Evolutionary conservation across 37 sponge, comb jelly and placozoan species (phyloP).

Genomic region (Ephydatia muelleri): DNA sequence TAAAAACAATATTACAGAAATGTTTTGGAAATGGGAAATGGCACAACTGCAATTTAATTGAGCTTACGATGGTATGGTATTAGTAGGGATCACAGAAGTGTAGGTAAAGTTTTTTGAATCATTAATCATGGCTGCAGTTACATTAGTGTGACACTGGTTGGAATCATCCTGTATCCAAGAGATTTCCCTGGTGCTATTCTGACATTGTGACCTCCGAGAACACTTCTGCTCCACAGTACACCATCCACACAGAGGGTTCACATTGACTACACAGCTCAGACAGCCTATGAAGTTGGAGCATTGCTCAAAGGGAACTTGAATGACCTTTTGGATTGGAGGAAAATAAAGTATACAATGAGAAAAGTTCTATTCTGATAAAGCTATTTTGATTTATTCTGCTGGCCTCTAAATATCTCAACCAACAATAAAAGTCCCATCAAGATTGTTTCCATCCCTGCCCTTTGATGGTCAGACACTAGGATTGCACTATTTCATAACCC

Average conservation of each 20-base stretch:
- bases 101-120: neutral
- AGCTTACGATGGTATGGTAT: slow-evolving; percentile 4
- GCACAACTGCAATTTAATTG: neutral
- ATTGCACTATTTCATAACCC: too few species aligned
- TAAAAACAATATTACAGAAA: neutral
- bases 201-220: slow-evolving; percentile 65
- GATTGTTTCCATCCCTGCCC: too few species aligned
- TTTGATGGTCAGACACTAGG: too few species aligned
- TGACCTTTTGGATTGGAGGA: too few species aligned
- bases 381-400: too few species aligned
- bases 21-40: neutral
- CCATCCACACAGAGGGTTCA: slow-evolving; percentile 90
- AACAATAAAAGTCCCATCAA: too few species aligned
- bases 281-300: slow-evolving; percentile 51
- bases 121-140: neutral
- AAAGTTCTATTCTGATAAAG: too few species aligned
- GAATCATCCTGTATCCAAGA: slow-evolving; percentile 27
- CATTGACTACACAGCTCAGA: slow-evolving; percentile 24
- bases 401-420: too few species aligned
- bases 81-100: neutral
- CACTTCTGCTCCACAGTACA: slow-evolving; percentile 90
- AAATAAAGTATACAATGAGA: too few species aligned
- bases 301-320: slow-evolving; percentile 42
- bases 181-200: slow-evolving; percentile 23
- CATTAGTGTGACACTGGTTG: slow-evolving; percentile 20